These are phyloP conservation scores for Laothoe populi DNA, from an alignment of 2,888 invertebrate genomes.

Conservation along the genomic window DNA sequence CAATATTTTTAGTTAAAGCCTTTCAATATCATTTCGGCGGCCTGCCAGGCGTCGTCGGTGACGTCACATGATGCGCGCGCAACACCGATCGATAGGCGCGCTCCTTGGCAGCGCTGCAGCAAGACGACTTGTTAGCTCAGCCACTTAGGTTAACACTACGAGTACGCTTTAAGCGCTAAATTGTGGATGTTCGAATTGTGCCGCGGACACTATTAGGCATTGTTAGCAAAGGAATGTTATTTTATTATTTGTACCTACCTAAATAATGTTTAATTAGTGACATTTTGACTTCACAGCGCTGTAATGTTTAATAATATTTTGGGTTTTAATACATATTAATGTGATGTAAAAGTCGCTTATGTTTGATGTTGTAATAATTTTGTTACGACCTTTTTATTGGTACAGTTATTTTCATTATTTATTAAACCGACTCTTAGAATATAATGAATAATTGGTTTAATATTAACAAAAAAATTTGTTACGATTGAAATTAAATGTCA, in stretches of 20 bases:
- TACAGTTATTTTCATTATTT: background rate
- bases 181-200: conserved; percentile 30
- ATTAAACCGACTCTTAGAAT: too few species aligned
- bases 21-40: conserved; percentile 62
- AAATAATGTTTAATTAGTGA: conserved; percentile 22
- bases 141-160: conserved; percentile 34
- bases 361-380: background rate
- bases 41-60: conserved; percentile 70
- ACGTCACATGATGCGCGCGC: conserved; percentile 82
- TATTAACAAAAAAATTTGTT: too few species aligned
- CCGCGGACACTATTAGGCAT: conserved; percentile 12
- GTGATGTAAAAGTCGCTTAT: background rate
- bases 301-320: background rate
- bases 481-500: too few species aligned
- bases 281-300: background rate
- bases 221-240: conserved; percentile 3
- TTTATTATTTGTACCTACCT: conserved; percentile 1
- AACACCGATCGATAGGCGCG: conserved; percentile 65
- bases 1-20: conserved; percentile 29
- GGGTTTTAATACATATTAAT: conserved; percentile 5
- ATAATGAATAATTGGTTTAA: too few species aligned
- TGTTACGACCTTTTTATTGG: conserved; percentile 3
- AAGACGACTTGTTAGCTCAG: conserved; percentile 45
- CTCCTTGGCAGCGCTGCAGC: conserved; percentile 68
- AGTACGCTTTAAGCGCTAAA: conserved; percentile 59